Base-by-base conservation (phyloP, 2,113 vertebrate genomes). In the Chroicocephalus ridibundus region DNA sequence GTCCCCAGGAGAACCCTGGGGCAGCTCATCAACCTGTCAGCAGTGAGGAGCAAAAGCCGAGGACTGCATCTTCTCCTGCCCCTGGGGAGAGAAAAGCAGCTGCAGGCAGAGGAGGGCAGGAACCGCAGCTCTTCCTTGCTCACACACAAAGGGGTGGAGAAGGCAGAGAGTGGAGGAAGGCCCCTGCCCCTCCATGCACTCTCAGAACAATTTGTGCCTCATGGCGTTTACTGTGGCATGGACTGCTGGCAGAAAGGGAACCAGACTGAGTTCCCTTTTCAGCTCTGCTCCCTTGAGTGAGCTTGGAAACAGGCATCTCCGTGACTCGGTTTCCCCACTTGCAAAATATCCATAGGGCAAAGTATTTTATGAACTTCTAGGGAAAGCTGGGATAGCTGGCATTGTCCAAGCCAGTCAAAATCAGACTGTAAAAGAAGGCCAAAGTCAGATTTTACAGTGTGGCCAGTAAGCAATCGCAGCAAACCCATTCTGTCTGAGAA, bases 181-280 rank as follows among this genome's bases (percentile, higher is more conserved):
- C 3, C 3, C 20, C n/a, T 74, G 42, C 4, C 10, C 10, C 47
- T 81, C n/a, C 21, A 0, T 34, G 22, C 5, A 1, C 6, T n/a
- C 42, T 32, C 51, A 20, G 29, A 66, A 44, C 15, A 22, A 2
- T 34, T 40, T 42, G 19, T 66, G 38, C 46, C 64, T n/a, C 2
- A 0, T 0, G 0, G 11, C 8, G 24, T 40, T 55, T 10, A 8
- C 19, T 26, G 42, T 1, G 1, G 25, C 38, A 20, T 4, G 3
- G 22, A 16, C 66, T 83, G 71, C 36, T 26, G 16, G 13, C 2
- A 1, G 57, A 66, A 91, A 83, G 26, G 20, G 26, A 58, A 68
- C 14, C 7, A 49, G 38, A 11, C 34, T 6, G 22, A 55, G 15
- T 13, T 93, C 29, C 40, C 32, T 62, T 31, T 82, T 76, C 66